Evolutionary conservation across 1,140 invertebrate species (phyloP).

Genomic region (Sycophila sp.): DNA sequence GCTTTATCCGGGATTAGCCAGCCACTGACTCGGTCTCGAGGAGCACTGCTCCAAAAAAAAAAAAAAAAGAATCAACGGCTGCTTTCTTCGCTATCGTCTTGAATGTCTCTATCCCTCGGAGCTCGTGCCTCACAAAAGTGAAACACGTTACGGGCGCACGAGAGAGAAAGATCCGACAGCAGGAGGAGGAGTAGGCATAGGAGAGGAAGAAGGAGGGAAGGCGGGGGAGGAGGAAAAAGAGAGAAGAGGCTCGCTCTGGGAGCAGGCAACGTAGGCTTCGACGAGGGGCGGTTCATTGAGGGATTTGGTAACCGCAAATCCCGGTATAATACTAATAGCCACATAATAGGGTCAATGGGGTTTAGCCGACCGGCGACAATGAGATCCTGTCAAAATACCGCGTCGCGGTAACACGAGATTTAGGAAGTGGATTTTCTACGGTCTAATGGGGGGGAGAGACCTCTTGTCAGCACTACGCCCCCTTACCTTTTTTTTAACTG

Average conservation of each 20-base stretch:
- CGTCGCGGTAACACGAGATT: slow-evolving; percentile 60
- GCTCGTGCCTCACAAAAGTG: not conserved
- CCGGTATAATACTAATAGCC: slow-evolving; percentile 67
- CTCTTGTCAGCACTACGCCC: slow-evolving; percentile 36
- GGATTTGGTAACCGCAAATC: slow-evolving; percentile 60
- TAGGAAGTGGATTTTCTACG: slow-evolving; percentile 64
- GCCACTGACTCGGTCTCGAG: not conserved
- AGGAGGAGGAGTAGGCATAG: not conserved
- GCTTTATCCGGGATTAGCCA: slow-evolving; percentile 10
- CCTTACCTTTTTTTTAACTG: slow-evolving; percentile 17
- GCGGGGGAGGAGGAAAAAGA: slow-evolving; percentile 13
- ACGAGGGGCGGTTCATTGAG: slow-evolving; percentile 36
- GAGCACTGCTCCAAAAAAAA: not conserved
- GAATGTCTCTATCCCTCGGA: not conserved
- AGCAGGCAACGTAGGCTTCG: slow-evolving; percentile 1
- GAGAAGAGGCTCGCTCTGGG: slow-evolving; percentile 30
- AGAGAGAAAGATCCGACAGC: not conserved
- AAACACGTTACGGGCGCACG: not conserved
- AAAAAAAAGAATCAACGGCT: slow-evolving; percentile 9
- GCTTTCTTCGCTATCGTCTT: not conserved
- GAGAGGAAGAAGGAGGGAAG: slow-evolving; percentile 43
- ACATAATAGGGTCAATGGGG: slow-evolving; percentile 67
- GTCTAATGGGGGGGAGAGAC: slow-evolving; percentile 21
- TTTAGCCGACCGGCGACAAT: slow-evolving; percentile 62
- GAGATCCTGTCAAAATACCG: slow-evolving; percentile 66